A percentile compares a stretch with the other conserved stretches of the same genome.
phyloP scores from a whole-genome alignment of 2,113 vertebrate species.

The Engraulis encrasicolus region DNA sequence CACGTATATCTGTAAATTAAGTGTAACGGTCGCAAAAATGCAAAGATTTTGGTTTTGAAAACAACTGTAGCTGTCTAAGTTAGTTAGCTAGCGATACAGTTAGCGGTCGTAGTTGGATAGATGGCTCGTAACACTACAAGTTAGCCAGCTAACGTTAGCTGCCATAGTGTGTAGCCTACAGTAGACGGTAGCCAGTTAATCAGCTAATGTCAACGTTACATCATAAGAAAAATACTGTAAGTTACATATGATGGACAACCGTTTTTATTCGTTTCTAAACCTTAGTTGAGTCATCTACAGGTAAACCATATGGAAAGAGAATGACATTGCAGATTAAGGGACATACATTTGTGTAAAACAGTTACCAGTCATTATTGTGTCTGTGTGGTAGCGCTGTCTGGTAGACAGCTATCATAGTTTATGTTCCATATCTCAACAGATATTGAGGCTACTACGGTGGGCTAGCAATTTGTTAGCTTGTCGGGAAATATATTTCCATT shows the following conservation, averaged over 20 bases:
- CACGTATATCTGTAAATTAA: background rate
- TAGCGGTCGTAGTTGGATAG: background rate
- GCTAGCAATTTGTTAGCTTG: background rate
- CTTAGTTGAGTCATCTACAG: background rate
- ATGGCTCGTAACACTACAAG: background rate
- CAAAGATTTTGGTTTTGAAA: background rate
- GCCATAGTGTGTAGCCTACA: conserved; percentile 48
- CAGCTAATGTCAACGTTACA: background rate
- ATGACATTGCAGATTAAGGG: background rate
- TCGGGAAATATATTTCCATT: background rate
- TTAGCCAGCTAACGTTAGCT: conserved; percentile 51
- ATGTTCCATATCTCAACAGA: background rate
- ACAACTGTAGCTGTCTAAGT: conserved; percentile 17
- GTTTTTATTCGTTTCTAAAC: background rate
- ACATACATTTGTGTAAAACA: background rate
- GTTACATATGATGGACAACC: background rate
- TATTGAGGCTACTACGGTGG: background rate
- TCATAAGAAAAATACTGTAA: background rate
- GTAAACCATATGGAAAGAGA: background rate
- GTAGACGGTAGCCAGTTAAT: conserved; percentile 40
- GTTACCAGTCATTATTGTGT: background rate
- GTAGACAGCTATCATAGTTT: background rate
- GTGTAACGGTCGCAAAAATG: background rate
- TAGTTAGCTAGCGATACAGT: background rate
- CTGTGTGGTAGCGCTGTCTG: background rate